Base-by-base conservation (phyloP, 1,140 invertebrate species). In the Tetranychus cinnabarinus region DNA sequence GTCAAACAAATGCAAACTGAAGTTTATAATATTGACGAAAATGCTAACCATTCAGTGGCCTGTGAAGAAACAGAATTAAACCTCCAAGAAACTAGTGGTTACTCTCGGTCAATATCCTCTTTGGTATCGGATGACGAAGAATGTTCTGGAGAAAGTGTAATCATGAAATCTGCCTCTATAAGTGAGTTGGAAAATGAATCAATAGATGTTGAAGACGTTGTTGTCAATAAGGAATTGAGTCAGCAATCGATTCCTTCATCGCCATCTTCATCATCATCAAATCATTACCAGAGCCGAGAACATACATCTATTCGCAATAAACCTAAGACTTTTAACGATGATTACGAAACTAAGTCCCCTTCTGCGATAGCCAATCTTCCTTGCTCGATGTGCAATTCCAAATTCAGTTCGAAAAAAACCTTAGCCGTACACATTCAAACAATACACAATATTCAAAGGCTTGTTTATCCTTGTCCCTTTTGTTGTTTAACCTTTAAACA, bases 401-500 rank as follows among this genome's bases (percentile, higher is more conserved):
- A 62, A 12, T 72, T 68, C 63, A 64, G 64, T 1, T 65, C 66
- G 3, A 61, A 65, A 3, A 72, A 70, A 62, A 69, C 68, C 13
- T 61, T 74, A n/a, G 61, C 63, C 36, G 67, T 69, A 65, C 73
- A 74, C 58, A 69, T 72, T 65, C 61, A 67, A 55, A 67, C 63
- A 15, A 61, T 68, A 50, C 73, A 74, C 61, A 65, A 68, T 31
- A 64, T 64, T 5, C 66, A 64, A 47, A 59, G 70, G 12, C 63
- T 64, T 1, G 68, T 70, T 62, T 72, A 67, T 61, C 71, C 70
- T 2, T 75, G 73, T 63, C 67, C 68, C 7, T 69, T 69, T 57
- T 75, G 73, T 63, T 65, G 66, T 12, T 67, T 67, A 34, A 64
- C 59, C 0, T 75, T 73, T 63, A 66, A 67, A 37, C 68, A 72